A percentile compares a stretch with the other conserved stretches of the same genome.
phyloP scores from a whole-genome alignment of 2,113 vertebrate genomes.

The Rana temporaria region DNA sequence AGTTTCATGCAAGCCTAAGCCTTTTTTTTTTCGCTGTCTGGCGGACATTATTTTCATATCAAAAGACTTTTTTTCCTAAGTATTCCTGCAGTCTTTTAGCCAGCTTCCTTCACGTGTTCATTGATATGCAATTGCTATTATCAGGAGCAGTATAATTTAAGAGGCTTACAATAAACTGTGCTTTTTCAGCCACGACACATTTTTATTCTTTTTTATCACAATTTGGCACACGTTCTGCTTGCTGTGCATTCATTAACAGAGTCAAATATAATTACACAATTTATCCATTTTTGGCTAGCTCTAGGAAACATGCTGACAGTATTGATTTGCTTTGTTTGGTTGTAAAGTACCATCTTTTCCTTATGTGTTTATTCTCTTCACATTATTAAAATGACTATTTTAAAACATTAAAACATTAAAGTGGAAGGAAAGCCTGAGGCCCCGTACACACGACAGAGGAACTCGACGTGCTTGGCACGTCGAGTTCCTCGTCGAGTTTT shows the following conservation, averaged over 20 bases:
- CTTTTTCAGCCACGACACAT: slow-evolving; percentile 49
- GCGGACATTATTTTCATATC: slow-evolving; percentile 28
- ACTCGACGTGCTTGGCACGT: too few species aligned
- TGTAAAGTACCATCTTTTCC: slow-evolving; percentile 5
- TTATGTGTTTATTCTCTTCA: background rate
- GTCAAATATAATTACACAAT: slow-evolving; percentile 52
- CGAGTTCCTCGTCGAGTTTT: too few species aligned
- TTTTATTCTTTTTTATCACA: slow-evolving; percentile 49
- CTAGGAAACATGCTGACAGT: slow-evolving; percentile 40
- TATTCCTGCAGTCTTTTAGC: slow-evolving; percentile 4
- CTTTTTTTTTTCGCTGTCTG: background rate
- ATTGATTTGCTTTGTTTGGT: slow-evolving; percentile 22
- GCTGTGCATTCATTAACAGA: slow-evolving; percentile 54
- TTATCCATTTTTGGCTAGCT: slow-evolving; percentile 36
- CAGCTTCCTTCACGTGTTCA: slow-evolving; percentile 41
- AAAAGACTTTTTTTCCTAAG: slow-evolving; percentile 34
- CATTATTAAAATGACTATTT: background rate
- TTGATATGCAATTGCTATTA: slow-evolving; percentile 55
- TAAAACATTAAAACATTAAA: too few species aligned
- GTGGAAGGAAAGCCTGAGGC: too few species aligned
- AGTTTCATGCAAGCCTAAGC: background rate
- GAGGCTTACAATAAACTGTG: slow-evolving; percentile 52
- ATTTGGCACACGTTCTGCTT: slow-evolving; percentile 52
- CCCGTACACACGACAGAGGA: too few species aligned
- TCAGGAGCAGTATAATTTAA: slow-evolving; percentile 49